A percentile compares a stretch with the other conserved stretches of the same genome.
These are phyloP conservation scores for Neelides folsomi DNA, from an alignment of 2,888 invertebrate genomes.

Conservation along the genomic window DNA sequence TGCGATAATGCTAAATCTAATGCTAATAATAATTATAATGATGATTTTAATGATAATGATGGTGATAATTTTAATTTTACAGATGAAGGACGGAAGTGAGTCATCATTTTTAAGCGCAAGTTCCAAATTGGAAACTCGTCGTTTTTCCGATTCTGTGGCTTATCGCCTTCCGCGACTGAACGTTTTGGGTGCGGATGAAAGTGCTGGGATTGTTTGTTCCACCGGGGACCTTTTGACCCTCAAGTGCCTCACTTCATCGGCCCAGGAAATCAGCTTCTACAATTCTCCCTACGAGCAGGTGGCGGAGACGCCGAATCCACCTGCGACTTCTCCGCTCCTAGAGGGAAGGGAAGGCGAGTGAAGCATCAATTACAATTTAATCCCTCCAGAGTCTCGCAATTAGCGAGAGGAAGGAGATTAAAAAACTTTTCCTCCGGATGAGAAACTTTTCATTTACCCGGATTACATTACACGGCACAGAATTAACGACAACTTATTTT, in stretches of 20 bases:
- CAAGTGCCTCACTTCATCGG: conserved; percentile 32
- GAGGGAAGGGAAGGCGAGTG: too few species aligned
- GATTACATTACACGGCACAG: too few species aligned
- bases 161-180: conserved; percentile 16
- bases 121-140: conserved; percentile 17
- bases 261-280: conserved; percentile 25
- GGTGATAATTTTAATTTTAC: background rate
- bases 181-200: conserved; percentile 4
- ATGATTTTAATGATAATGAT: too few species aligned
- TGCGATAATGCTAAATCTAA: too few species aligned
- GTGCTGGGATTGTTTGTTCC: conserved; percentile 23
- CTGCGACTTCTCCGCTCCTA: background rate
- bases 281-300: conserved; percentile 9
- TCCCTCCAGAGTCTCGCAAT: too few species aligned
- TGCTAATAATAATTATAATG: too few species aligned
- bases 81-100: conserved; percentile 3
- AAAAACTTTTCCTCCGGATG: too few species aligned
- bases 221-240: conserved; percentile 28
- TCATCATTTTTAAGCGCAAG: background rate
- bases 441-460: too few species aligned
- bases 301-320: background rate
- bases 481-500: too few species aligned
- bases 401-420: too few species aligned
- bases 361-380: too few species aligned
- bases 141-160: conserved; percentile 29